phyloP scores from a whole-genome alignment of 2,888 invertebrate genomes.

The Aleiodes alternator region DNA sequence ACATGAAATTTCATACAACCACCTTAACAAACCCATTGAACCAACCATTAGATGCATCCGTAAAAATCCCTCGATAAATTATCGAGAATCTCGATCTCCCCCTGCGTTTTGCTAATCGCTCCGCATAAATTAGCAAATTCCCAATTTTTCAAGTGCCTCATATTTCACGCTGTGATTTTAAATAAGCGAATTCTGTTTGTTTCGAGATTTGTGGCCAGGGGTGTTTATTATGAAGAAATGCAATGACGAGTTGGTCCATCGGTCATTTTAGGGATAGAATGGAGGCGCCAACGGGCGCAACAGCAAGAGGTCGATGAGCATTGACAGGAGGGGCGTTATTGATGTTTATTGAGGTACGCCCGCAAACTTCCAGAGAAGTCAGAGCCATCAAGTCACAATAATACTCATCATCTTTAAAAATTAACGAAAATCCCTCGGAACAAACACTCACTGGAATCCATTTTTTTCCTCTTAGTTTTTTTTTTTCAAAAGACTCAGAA shows the following conservation, averaged over 20 bases:
- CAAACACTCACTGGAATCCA: too few species aligned
- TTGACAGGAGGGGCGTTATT: conserved; percentile 48
- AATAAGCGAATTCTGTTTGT: conserved; percentile 64
- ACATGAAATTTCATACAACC: too few species aligned
- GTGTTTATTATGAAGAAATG: not conserved
- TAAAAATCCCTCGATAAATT: conserved; percentile 53
- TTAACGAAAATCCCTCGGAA: too few species aligned
- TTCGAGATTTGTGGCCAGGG: conserved; percentile 64
- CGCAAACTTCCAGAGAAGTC: conserved; percentile 45
- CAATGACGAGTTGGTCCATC: conserved; percentile 29
- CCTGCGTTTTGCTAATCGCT: conserved; percentile 61
- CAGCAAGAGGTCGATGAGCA: conserved; percentile 45
- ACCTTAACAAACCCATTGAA: conserved; percentile 69
- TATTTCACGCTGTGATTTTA: conserved; percentile 68
- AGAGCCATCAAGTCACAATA: conserved; percentile 29
- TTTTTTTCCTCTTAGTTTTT: too few species aligned
- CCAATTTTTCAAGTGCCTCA: not conserved
- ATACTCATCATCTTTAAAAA: conserved; percentile 19
- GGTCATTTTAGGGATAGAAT: conserved; percentile 33
- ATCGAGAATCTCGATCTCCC: conserved; percentile 42
- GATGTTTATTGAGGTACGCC: conserved; percentile 34
- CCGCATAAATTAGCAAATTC: conserved; percentile 67
- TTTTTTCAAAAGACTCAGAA: too few species aligned
- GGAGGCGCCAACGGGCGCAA: conserved; percentile 45
- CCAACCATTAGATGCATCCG: conserved; percentile 67